These are phyloP conservation scores for Rhagonycha fulva DNA, from an alignment of 2,888 invertebrate species.

Conservation along the genomic window DNA sequence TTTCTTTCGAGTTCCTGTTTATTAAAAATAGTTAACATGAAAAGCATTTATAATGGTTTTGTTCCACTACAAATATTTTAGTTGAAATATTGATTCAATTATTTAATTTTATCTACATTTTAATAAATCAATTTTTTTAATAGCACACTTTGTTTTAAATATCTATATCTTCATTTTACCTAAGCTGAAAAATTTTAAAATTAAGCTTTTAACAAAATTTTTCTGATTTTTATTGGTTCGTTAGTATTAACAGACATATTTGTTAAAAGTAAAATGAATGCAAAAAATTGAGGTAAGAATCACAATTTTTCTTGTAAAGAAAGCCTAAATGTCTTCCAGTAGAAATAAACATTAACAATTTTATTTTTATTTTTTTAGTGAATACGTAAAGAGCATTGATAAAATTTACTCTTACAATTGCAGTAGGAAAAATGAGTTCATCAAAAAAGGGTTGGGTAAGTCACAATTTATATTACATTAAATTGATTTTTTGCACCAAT, in stretches of 20 bases:
- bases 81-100: not conserved
- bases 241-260: not conserved
- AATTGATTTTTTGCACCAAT: not conserved
- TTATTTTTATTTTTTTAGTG: conserved; percentile 64
- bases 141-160: not conserved
- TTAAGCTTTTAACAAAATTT: not conserved
- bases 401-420: conserved; percentile 79
- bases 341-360: not conserved
- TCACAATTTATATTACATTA: conserved; percentile 32
- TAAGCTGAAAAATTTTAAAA: too few relatives aligned
- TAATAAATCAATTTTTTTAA: not conserved
- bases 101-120: not conserved
- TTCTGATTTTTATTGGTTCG: not conserved
- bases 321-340: not conserved
- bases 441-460: conserved; percentile 81
- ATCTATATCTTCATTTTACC: not conserved
- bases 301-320: too few relatives aligned
- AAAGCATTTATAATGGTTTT: not conserved
- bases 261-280: too few relatives aligned
- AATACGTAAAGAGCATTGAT: conserved; percentile 74
- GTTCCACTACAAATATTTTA: not conserved
- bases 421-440: conserved; percentile 77
- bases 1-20: not conserved
- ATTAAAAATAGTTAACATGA: not conserved
- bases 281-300: too few relatives aligned